phyloP scores from a whole-genome alignment of 2,797 vertebrate genomes.

The Margarornis squamiger region DNA sequence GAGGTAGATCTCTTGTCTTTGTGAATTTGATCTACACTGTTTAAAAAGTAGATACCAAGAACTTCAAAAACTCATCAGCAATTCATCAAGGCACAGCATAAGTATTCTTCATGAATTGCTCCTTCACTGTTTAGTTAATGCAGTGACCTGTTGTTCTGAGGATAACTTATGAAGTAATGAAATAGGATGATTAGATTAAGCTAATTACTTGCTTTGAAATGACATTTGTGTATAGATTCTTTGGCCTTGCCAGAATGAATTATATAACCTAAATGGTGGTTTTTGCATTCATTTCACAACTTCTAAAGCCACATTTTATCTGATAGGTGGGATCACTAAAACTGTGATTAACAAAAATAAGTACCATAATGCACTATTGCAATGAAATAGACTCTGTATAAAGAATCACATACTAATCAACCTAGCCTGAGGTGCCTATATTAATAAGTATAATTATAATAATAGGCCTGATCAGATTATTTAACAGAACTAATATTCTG shows the following conservation, averaged over 20 bases:
- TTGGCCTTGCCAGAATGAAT: not conserved
- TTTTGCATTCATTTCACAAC: not conserved
- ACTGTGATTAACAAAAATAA: not conserved
- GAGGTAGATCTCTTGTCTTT: not conserved
- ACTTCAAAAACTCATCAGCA: not conserved
- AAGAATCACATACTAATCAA: not conserved
- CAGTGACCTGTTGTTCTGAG: slow-evolving; percentile 12
- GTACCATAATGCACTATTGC: not conserved
- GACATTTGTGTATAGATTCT: not conserved
- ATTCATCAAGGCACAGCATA: not conserved
- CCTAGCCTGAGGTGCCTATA: not conserved
- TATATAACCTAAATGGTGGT: not conserved
- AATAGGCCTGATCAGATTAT: not conserved
- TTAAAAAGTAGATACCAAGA: not conserved
- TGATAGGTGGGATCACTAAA: not conserved
- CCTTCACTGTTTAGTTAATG: not conserved
- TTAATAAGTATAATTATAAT: not conserved
- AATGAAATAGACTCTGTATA: not conserved
- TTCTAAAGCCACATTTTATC: not conserved
- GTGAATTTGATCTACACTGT: not conserved
- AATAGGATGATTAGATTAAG: slow-evolving; percentile 40
- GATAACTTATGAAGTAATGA: slow-evolving; percentile 48
- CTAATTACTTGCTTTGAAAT: slow-evolving; percentile 41
- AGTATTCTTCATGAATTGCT: not conserved
- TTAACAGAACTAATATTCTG: not conserved